Percentiles rank a stretch among this genome's conserved stretches.
Evolutionary conservation across 2,797 vertebrate genomes (phyloP).

Genomic region (Australoheros facetus): DNA sequence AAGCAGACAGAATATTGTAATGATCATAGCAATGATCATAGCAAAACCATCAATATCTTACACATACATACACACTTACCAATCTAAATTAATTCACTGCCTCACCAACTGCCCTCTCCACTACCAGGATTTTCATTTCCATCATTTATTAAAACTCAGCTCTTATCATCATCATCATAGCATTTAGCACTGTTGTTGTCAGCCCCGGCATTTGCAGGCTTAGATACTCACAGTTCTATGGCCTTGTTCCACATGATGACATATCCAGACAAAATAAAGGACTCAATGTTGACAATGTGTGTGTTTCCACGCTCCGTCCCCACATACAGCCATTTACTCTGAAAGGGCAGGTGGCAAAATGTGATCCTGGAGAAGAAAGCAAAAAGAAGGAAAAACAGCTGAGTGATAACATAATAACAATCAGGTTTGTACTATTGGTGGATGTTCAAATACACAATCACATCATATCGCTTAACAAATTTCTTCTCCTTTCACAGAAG

Average conservation of each 20-base stretch:
- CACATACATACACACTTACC: no score
- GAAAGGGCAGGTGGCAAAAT: slow-evolving; percentile 97
- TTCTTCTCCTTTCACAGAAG: no score
- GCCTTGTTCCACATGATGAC: slow-evolving; percentile 99
- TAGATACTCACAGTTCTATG: slow-evolving; percentile 92
- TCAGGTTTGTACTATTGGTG: background rate
- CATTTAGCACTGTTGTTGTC: background rate
- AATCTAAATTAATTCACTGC: no score
- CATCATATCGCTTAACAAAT: background rate
- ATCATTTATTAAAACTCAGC: background rate
- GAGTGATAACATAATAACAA: slow-evolving; percentile 4
- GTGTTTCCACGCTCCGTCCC: slow-evolving; percentile 97
- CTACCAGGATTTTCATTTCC: background rate
- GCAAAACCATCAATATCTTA: background rate
- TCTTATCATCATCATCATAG: background rate
- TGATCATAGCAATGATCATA: background rate
- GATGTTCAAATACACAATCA: background rate
- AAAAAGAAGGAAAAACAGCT: background rate
- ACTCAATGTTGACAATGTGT: slow-evolving; percentile 98
- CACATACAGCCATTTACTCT: slow-evolving; percentile 99
- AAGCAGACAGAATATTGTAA: no score
- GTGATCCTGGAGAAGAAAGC: slow-evolving; percentile 88
- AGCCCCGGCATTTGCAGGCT: background rate
- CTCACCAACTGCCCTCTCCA: background rate
- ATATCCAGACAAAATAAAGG: slow-evolving; percentile 97